Evolutionary conservation across 2,113 vertebrate genomes (phyloP).

Genomic region (Bombycilla garrulus): DNA sequence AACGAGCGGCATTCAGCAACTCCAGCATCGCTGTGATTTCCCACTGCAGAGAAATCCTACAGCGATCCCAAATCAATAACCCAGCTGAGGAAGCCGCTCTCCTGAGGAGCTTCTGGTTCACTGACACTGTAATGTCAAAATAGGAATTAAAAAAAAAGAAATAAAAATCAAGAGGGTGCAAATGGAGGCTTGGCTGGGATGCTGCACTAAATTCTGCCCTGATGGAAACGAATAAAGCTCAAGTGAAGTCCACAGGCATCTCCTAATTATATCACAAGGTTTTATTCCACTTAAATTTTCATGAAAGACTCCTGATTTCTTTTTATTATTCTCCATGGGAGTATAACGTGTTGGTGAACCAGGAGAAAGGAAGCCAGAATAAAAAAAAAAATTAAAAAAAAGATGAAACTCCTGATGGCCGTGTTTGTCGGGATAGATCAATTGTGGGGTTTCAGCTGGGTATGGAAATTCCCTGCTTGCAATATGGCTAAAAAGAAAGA

Average conservation of each 20-base stretch:
- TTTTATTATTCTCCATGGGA: constrained; percentile 5
- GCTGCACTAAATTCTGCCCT: neutral
- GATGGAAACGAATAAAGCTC: neutral
- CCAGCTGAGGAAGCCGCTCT: neutral
- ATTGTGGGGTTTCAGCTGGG: constrained; percentile 2
- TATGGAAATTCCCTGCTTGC: constrained; percentile 54
- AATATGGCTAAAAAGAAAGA: constrained; percentile 35
- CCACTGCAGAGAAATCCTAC: neutral
- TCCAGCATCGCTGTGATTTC: neutral
- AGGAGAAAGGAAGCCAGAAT: neutral
- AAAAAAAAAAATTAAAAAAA: neutral
- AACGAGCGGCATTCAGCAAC: accelerated
- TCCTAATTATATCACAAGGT: constrained; percentile 24
- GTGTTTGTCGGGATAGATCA: neutral
- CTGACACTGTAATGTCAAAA: neutral
- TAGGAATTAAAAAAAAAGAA: neutral
- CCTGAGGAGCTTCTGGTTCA: neutral
- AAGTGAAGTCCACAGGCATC: neutral
- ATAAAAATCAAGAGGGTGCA: neutral
- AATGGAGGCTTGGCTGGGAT: neutral
- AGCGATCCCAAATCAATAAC: neutral
- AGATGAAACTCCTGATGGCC: neutral
- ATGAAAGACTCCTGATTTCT: neutral
- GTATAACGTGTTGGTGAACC: neutral
- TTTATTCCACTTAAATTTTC: constrained; percentile 28